phyloP scores from a whole-genome alignment of 2,888 invertebrate genomes.

The Rhaphigaster nebulosa region DNA sequence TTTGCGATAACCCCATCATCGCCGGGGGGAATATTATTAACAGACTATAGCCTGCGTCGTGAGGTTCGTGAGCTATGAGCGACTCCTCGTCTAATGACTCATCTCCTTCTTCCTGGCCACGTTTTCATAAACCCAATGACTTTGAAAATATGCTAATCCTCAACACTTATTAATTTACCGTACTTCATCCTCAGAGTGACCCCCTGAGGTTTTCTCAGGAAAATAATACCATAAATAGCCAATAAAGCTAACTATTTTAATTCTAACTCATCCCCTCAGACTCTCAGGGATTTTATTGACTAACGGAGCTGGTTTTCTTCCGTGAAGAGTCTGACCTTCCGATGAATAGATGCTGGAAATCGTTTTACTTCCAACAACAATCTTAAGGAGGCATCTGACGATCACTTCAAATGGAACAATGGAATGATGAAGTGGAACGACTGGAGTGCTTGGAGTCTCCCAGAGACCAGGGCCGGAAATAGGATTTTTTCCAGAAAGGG shows the following conservation, averaged over 20 bases:
- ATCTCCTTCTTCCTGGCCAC: slow-evolving; percentile 15
- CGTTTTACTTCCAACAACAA: not conserved
- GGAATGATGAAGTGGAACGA: too few species aligned
- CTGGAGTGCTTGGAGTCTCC: too few species aligned
- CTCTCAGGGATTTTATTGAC: not conserved
- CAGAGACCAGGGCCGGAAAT: too few species aligned
- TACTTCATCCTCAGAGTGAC: not conserved
- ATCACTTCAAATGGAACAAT: too few species aligned
- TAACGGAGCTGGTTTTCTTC: not conserved
- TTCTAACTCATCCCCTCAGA: not conserved
- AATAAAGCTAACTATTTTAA: not conserved
- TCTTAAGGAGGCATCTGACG: not conserved
- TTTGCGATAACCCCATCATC: not conserved
- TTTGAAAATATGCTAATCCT: slow-evolving; percentile 50
- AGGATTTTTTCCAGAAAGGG: too few species aligned
- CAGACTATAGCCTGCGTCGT: slow-evolving; percentile 3
- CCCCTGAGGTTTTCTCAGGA: not conserved
- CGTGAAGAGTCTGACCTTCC: not conserved
- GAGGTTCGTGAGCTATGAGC: slow-evolving; percentile 12
- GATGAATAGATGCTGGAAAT: not conserved
- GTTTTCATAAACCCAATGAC: slow-evolving; percentile 53
- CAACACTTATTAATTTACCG: slow-evolving; percentile 29
- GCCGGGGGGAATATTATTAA: not conserved
- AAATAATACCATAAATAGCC: not conserved
- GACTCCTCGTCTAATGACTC: not conserved